Conservation (phyloP, 2,888 invertebrate species). For the Quadriops clusia region DNA sequence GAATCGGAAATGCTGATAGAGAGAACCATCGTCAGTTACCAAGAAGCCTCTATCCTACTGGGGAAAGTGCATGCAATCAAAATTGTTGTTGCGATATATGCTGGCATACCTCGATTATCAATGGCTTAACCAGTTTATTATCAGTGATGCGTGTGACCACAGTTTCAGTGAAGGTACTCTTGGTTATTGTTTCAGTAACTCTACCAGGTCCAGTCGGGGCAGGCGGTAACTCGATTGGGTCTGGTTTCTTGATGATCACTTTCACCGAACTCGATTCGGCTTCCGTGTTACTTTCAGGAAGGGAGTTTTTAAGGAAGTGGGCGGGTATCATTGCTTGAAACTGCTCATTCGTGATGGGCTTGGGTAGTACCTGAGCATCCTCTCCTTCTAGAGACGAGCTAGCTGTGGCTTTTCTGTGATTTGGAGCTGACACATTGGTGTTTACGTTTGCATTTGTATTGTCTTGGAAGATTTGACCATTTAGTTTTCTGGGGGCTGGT, state of each 20-base stretch:
- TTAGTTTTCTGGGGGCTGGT: conserved; percentile 28
- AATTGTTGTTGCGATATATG: no score
- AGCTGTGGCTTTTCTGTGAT: conserved; percentile 38
- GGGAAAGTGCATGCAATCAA: no score
- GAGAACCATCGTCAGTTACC: no score
- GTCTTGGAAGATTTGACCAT: no score
- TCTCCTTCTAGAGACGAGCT: conserved; percentile 41
- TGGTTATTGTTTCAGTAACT: conserved; percentile 90
- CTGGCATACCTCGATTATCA: conserved; percentile 76
- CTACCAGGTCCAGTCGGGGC: conserved; percentile 73
- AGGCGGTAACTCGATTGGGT: conserved; percentile 63
- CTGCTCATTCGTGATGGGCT: conserved; percentile 86
- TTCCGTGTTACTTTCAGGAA: conserved; percentile 28
- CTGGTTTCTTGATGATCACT: conserved; percentile 74
- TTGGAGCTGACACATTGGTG: conserved; percentile 24
- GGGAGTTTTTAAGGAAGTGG: conserved; percentile 55
- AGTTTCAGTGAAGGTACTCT: conserved; percentile 91
- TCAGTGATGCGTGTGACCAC: conserved; percentile 89
- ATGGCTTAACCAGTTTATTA: conserved; percentile 74
- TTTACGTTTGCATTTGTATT: conserved; percentile 4
- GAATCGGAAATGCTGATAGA: no score
- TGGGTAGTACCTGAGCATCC: conserved; percentile 46
- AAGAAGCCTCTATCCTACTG: no score
- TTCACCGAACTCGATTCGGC: no score
- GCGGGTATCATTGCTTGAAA: conserved; percentile 92